Evolutionary conservation across 35 echinoderm and acorn worm genomes (phyloP).

Genomic region (Lytechinus pictus): DNA sequence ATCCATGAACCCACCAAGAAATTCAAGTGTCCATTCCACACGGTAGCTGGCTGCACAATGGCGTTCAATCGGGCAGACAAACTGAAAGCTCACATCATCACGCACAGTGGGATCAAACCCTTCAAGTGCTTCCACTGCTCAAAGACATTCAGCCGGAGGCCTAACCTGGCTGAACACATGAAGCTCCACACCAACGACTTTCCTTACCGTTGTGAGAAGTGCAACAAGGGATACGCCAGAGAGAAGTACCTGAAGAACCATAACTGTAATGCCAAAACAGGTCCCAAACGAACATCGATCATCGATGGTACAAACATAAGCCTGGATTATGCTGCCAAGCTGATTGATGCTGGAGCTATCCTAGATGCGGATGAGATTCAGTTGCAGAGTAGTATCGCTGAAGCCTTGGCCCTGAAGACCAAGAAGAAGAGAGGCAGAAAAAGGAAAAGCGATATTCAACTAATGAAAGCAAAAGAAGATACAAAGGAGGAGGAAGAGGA

Average conservation of each 20-base stretch:
- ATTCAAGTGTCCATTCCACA: slow-evolving; percentile 86
- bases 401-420: not conserved
- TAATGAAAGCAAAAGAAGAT: not conserved
- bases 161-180: slow-evolving; percentile 80
- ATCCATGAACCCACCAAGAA: slow-evolving; percentile 90
- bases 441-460: not conserved
- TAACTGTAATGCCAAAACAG: slow-evolving; percentile 66
- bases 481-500: slow-evolving; percentile 48
- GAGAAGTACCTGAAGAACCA: slow-evolving; percentile 79
- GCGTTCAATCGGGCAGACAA: slow-evolving; percentile 90
- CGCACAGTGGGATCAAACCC: slow-evolving; percentile 94
- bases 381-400: not conserved
- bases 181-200: slow-evolving; percentile 88
- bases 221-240: slow-evolving; percentile 87
- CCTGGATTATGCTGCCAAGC: not conserved
- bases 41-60: slow-evolving; percentile 77
- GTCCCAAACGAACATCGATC: slow-evolving; percentile 52
- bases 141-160: slow-evolving; percentile 74
- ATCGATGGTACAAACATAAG: slow-evolving; percentile 23
- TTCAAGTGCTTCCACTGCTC: slow-evolving; percentile 87
- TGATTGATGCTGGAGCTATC: not conserved
- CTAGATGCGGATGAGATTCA: slow-evolving; percentile 1
- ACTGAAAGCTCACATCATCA: slow-evolving; percentile 96
- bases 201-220: slow-evolving; percentile 72
- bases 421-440: not conserved